Evolutionary conservation across 2,113 vertebrate genomes (phyloP), one percentile per base, ranked within the genome.

Genomic region (Phylloscopus trochilus): DNA sequence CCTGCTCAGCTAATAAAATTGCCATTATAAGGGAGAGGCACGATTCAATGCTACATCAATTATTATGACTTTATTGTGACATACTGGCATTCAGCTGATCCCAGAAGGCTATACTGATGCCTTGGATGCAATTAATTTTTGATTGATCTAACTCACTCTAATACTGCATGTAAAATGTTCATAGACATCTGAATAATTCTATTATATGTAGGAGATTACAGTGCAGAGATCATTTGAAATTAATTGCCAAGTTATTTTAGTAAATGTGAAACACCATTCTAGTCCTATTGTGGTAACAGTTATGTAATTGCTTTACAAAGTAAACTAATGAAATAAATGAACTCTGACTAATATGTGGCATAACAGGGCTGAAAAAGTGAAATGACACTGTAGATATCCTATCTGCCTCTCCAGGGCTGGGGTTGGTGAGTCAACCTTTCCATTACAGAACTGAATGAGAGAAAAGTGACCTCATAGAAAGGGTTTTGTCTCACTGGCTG

Each of bases 41-140:
- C 31, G 2, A 92, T 84, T 97, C 92, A 95, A 93, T 93, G 96
- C 95, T 89, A 95, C 95, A 97, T 94, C 95, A 96, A 86, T 97
- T 96, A 97, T 93, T 93, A 97, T 92, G 95, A 95, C 82, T 96
- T 95, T 93, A 97, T 96, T 96, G 94, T 97, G 95, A 95, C 96
- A 96, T 77, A 95, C 58, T 90, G 86, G 79, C 80, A 92, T 93
- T 95, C 95, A 94, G 56, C 67, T 60, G 92, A 96, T 97, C 96
- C 95, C 97, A 92, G 72, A 95, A 95, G 95, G 88, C 95, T 87
- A 73, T 59, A 62, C 73, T 74, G 93, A 90, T 95, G 97, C 90
- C 74, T 91, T 79, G 79, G 83, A 97, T 91, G 88, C 96, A 97
- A 96, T 97, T 96, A 96, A 92, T 95, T 94, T 92, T 92, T 97